Conservation (phyloP, 2,888 invertebrate species). For the Synergus laeviventris region DNA sequence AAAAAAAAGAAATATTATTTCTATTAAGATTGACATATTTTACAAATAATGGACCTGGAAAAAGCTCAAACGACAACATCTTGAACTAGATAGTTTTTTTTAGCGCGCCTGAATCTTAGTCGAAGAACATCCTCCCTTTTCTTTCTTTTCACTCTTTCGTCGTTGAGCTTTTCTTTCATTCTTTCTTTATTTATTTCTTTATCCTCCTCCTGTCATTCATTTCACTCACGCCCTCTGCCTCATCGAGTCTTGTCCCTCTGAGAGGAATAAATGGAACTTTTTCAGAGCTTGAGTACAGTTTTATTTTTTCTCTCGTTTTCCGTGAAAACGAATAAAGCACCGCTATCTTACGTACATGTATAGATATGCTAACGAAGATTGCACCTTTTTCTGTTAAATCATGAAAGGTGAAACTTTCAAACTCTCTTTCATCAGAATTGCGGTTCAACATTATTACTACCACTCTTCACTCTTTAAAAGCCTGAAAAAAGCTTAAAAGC, state of each 20-base stretch:
- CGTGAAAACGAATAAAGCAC: slow-evolving; percentile 48
- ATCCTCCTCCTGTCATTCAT: slow-evolving; percentile 35
- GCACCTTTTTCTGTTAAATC: slow-evolving; percentile 41
- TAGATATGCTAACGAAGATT: slow-evolving; percentile 57
- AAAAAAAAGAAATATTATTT: background rate
- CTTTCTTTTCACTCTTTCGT: slow-evolving; percentile 41
- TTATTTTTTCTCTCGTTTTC: slow-evolving; percentile 36
- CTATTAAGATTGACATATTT: background rate
- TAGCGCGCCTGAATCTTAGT: background rate
- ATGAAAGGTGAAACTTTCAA: slow-evolving; percentile 34
- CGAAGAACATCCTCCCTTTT: slow-evolving; percentile 30
- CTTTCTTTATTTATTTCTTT: slow-evolving; percentile 44
- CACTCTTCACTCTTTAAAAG: background rate
- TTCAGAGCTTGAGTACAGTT: slow-evolving; percentile 46
- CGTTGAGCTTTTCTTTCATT: slow-evolving; percentile 38
- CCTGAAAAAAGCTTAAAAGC: slow-evolving; percentile 20
- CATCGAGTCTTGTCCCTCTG: slow-evolving; percentile 20
- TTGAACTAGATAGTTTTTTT: background rate
- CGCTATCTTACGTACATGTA: slow-evolving; percentile 33
- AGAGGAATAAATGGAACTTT: slow-evolving; percentile 53
- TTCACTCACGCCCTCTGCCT: slow-evolving; percentile 40
- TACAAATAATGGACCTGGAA: background rate
- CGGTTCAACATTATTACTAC: slow-evolving; percentile 19
- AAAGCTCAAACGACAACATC: background rate
- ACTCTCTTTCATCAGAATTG: slow-evolving; percentile 17